Evolutionary conservation across 2,888 invertebrate species (phyloP).

Genomic region (Seira ritae): DNA sequence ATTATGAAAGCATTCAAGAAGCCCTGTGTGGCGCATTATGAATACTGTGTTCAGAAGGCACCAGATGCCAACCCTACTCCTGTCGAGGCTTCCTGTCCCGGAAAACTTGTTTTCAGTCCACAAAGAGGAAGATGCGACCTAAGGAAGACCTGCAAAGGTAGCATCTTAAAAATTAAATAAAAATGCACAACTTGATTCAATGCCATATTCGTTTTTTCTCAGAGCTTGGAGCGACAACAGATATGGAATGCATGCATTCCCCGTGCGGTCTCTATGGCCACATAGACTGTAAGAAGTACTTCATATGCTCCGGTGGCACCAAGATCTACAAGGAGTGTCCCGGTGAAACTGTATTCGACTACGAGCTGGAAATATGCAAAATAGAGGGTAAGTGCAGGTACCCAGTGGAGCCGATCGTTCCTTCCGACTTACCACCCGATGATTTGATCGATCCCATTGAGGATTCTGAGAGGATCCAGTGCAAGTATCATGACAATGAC

Average conservation of each 20-base stretch:
- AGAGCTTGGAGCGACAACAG: not conserved
- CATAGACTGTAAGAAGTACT: constrained; percentile 29
- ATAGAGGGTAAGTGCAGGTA: constrained; percentile 6
- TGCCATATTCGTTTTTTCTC: not conserved
- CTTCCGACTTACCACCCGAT: not conserved
- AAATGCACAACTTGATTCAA: not conserved
- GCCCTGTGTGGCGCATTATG: not conserved
- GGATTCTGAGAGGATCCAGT: not conserved
- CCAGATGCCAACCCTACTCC: not conserved
- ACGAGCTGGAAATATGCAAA: constrained; percentile 7
- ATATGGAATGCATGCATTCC: constrained; percentile 20
- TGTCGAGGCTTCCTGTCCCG: not conserved
- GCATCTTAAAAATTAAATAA: not conserved
- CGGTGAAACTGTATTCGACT: constrained; percentile 13
- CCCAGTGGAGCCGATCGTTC: not conserved
- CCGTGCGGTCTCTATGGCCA: constrained; percentile 26
- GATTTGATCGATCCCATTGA: not conserved
- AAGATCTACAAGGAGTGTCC: constrained; percentile 25
- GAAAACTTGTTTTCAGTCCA: constrained; percentile 8
- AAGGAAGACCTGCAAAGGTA: not conserved
- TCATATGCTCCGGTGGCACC: constrained; percentile 32
- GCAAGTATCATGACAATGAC: not conserved
- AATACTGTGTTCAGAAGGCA: not conserved
- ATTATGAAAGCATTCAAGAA: not conserved
- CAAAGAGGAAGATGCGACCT: constrained; percentile 19